A percentile compares a stretch with the other conserved stretches of the same genome.
These are phyloP conservation scores for Magallana ariakensis DNA, from an alignment of 1,140 invertebrate species.

Conservation along the genomic window DNA sequence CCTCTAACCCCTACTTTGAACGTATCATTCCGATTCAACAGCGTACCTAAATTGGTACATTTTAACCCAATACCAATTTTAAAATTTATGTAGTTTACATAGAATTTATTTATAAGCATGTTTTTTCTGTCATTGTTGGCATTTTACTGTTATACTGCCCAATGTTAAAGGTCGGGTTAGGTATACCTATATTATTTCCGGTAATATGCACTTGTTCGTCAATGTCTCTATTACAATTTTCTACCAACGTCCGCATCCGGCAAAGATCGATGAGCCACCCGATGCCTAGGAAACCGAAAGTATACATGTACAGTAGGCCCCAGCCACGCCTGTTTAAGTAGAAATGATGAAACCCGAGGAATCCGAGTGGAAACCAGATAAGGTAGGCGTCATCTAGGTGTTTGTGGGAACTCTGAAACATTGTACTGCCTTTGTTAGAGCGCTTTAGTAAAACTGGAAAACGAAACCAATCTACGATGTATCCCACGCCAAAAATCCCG, in stretches of 20 bases:
- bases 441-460: constrained; percentile 66
- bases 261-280: constrained; percentile 70
- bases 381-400: constrained; percentile 47
- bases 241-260: constrained; percentile 47
- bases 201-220: not conserved
- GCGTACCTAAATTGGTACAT: no score
- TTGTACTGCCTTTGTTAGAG: constrained; percentile 55
- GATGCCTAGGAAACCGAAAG: constrained; percentile 67
- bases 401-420: not conserved
- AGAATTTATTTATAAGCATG: no score
- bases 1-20: no score
- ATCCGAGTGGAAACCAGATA: constrained; percentile 55
- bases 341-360: constrained; percentile 66
- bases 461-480: constrained; percentile 69
- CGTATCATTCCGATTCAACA: no score
- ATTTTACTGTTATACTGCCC: no score
- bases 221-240: constrained; percentile 44
- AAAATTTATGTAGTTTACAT: no score
- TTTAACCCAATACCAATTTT: no score
- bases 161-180: no score
- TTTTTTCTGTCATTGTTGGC: no score
- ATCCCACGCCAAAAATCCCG: constrained; percentile 70
- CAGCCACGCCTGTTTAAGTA: constrained; percentile 65
- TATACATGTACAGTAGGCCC: constrained; percentile 71
- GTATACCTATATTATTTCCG: not conserved